These are phyloP conservation scores for Gambelia wislizenii DNA, from an alignment of 2,797 vertebrate species.

Conservation along the genomic window DNA sequence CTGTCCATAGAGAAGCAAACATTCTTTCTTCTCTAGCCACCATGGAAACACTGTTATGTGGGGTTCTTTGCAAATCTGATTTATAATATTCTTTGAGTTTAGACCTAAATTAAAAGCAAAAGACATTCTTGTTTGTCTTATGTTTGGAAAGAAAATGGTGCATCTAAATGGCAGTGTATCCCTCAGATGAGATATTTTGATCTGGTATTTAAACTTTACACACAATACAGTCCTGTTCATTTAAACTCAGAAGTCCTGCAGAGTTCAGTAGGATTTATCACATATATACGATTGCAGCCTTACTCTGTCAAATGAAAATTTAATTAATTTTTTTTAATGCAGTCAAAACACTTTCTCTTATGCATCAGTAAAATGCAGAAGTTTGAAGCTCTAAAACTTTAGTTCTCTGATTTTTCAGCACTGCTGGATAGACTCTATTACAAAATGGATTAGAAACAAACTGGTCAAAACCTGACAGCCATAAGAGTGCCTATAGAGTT, in stretches of 20 bases:
- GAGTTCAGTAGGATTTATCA: neutral
- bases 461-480: neutral
- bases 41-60: neutral
- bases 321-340: neutral
- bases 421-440: neutral
- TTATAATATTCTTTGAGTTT: neutral
- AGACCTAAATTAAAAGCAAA: neutral
- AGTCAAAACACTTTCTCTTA: neutral
- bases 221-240: neutral
- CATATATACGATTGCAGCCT: neutral
- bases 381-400: neutral
- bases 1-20: neutral
- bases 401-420: neutral
- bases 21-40: neutral
- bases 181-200: neutral
- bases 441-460: slow-evolving; percentile 25
- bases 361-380: neutral
- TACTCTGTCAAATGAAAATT: neutral
- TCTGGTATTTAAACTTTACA: neutral
- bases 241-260: neutral
- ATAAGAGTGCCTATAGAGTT: slow-evolving; percentile 32
- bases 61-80: neutral
- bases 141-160: neutral
- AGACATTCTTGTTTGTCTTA: neutral
- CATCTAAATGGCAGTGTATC: neutral